Percentiles rank a stretch among this genome's conserved stretches.
Evolutionary conservation across 2,888 invertebrate species (phyloP).

Genomic region (Harpalus rufipes): DNA sequence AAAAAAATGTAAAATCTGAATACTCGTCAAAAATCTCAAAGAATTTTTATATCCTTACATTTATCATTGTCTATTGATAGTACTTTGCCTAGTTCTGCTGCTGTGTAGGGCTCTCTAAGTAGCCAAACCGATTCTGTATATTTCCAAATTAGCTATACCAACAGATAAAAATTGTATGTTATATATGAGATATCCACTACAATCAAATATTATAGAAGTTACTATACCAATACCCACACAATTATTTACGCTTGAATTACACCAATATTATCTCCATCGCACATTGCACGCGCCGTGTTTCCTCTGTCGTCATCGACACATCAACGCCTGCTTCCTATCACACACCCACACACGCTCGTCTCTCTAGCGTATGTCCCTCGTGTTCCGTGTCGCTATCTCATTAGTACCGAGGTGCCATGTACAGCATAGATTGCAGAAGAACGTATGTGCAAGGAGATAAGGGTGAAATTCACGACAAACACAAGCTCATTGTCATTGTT

Average conservation of each 20-base stretch:
- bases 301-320: slow-evolving; percentile 42
- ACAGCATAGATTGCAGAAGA: slow-evolving; percentile 7
- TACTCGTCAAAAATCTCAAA: too few species aligned
- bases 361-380: background rate
- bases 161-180: too few species aligned
- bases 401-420: slow-evolving; percentile 6
- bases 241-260: background rate
- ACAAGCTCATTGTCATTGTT: slow-evolving; percentile 27
- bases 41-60: too few species aligned
- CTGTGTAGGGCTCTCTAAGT: too few species aligned
- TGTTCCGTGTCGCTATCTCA: slow-evolving; percentile 24
- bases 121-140: too few species aligned
- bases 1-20: too few species aligned
- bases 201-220: background rate
- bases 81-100: too few species aligned
- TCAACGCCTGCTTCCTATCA: slow-evolving; percentile 16
- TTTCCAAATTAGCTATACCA: too few species aligned
- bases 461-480: background rate
- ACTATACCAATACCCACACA: background rate
- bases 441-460: slow-evolving; percentile 11
- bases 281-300: slow-evolving; percentile 23
- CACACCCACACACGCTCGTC: slow-evolving; percentile 9
- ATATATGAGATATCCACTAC: too few species aligned
- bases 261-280: background rate
- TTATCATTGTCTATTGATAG: too few species aligned